Evolutionary conservation across 2,888 invertebrate genomes (phyloP), one percentile per base, ranked within the genome.

Genomic region (Thecophora atra): DNA sequence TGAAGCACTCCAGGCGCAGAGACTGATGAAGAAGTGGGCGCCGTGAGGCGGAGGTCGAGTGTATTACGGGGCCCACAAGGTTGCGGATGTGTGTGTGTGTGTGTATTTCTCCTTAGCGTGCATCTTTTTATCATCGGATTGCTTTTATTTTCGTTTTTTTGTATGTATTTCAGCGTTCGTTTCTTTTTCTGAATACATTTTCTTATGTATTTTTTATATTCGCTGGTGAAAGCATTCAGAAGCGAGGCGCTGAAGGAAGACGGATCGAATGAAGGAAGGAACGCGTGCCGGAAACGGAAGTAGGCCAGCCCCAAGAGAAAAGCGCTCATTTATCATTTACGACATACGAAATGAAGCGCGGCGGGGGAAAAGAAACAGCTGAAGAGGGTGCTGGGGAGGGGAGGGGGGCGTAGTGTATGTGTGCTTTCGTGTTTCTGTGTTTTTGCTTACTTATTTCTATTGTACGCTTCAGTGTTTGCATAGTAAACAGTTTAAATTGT

Each of bases 221-320:
- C 54, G n/a, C n/a, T n/a, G 11, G 52, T 21, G 3, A 24, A 54
- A 19, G 54, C 19, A 11, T 3, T 24, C n/a, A 54, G 19, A 54
- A 54, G 24, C 11, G 19, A 21, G 11, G 11, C 3, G 24, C 21
- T 24, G 21, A 54, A 19, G 11, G 54, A 19, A 24, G 5, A 54
- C 19, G 2, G 54, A 54, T 19, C 17, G n/a, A 17, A 19, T 0
- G 19, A 2, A 17, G 0, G 4, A 54, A 52, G 8, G 54, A 54
- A 54, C 19, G 15, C 37, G 37, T 37, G 37, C 21, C 37, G 37
- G 62, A 62, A 42, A 62, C 62, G 37, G 62, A 56, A 56, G 56
- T 56, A 56, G 56, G 56, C 56, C 26, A 17, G 24, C 5, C 56
- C 21, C 56, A 21, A 56, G 56, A 17, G 26, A 56, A 56, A 26